Percentiles rank a stretch among this genome's conserved stretches.
Conservation (phyloP, 1,140 invertebrate genomes). For the Cecropterus lyciades region DNA sequence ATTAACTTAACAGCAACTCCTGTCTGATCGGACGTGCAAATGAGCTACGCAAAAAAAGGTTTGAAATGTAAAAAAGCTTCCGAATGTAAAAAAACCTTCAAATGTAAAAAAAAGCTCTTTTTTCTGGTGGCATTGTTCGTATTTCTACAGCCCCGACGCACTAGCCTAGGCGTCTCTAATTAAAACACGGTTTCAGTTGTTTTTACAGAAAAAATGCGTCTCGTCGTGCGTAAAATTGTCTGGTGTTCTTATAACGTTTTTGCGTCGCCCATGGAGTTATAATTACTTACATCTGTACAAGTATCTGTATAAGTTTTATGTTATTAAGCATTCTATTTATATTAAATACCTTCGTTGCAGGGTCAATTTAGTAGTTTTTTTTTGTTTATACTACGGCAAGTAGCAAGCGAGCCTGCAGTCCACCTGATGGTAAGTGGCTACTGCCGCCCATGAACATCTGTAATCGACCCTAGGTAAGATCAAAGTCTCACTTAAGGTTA, state of each 20-base stretch:
- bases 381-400: too few relatives aligned
- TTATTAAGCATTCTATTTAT: too few relatives aligned
- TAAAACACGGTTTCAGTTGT: constrained; percentile 34
- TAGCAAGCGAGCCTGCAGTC: too few relatives aligned
- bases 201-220: constrained; percentile 28
- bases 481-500: too few relatives aligned
- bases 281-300: too few relatives aligned
- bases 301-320: too few relatives aligned
- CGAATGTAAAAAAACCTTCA: constrained; percentile 19
- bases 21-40: constrained; percentile 17
- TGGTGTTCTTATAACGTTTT: constrained; percentile 16
- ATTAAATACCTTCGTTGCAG: too few relatives aligned
- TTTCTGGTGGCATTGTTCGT: constrained; percentile 19
- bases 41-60: constrained; percentile 3
- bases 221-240: constrained; percentile 21
- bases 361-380: too few relatives aligned
- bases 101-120: constrained; percentile 11
- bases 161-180: constrained; percentile 34
- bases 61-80: constrained; percentile 6
- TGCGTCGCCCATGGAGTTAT: constrained; percentile 6
- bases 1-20: neutral
- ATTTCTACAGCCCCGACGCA: constrained; percentile 28
- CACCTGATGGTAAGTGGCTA: too few relatives aligned
- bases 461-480: too few relatives aligned
- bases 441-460: too few relatives aligned